Evolutionary conservation across 2,113 vertebrate species (phyloP).

Genomic region (Charadrius vociferus): DNA sequence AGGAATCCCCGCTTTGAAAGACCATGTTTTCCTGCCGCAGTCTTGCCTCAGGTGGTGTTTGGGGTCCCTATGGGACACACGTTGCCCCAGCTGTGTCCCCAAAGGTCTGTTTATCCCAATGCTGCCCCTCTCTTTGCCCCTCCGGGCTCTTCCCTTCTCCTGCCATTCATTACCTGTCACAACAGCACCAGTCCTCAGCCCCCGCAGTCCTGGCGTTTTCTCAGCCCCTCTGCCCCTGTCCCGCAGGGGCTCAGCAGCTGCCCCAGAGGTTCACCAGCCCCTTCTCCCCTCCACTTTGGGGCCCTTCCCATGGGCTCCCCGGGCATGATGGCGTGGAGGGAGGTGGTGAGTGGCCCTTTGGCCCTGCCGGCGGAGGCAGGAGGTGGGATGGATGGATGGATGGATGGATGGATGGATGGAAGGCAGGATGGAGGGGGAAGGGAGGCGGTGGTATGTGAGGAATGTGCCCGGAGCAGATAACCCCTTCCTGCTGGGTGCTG

Average conservation of each 20-base stretch:
- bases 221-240: accelerated
- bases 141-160: not conserved
- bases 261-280: not conserved
- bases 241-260: not conserved
- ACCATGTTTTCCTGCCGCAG: not conserved
- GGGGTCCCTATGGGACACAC: not conserved
- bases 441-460: constrained; percentile 18
- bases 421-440: not conserved
- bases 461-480: constrained; percentile 32
- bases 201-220: accelerated
- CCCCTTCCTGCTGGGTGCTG: not conserved
- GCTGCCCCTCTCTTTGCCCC: not conserved
- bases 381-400: not conserved
- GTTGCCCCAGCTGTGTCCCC: accelerated
- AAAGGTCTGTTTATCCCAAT: not conserved
- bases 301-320: accelerated
- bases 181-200: not conserved
- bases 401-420: not conserved
- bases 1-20: not conserved
- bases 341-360: not conserved
- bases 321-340: accelerated
- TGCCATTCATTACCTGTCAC: not conserved
- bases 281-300: accelerated
- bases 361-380: not conserved
- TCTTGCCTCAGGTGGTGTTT: not conserved